These are phyloP conservation scores for Drosophila rubida DNA, from an alignment of 2,888 invertebrate species.

Conservation along the genomic window DNA sequence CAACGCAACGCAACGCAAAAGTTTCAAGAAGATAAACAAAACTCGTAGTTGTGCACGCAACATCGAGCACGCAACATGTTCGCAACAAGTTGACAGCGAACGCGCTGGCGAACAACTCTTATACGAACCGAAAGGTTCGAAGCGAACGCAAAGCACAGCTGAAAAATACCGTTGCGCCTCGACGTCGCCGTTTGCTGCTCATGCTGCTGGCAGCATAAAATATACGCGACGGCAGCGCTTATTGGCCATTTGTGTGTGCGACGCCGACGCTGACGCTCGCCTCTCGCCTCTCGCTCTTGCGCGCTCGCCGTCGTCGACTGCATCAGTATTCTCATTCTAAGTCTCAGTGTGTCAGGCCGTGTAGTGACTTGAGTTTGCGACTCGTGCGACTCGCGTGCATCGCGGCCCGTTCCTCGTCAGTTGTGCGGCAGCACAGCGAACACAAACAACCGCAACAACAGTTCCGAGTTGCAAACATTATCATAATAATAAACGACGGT, in stretches of 20 bases:
- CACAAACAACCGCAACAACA: conserved; percentile 6
- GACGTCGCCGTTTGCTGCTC: conserved; percentile 3
- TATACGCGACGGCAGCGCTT: conserved; percentile 62
- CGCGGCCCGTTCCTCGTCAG: conserved; percentile 14
- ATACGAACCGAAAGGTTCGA: conserved; percentile 34
- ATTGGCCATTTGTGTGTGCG: conserved; percentile 76
- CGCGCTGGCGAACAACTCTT: conserved; percentile 37
- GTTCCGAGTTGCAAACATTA: conserved; percentile 19
- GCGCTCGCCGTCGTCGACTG: not conserved
- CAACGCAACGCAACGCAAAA: conserved; percentile 2
- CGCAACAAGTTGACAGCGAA: conserved; percentile 54
- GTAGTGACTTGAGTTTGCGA: conserved; percentile 15
- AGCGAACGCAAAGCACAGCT: conserved; percentile 14
- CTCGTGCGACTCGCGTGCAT: conserved; percentile 42
- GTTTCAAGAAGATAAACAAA: conserved; percentile 25
- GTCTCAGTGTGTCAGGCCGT: conserved; percentile 14
- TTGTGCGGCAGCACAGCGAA: conserved; percentile 11
- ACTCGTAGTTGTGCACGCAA: conserved; percentile 14
- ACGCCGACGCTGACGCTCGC: conserved; percentile 67
- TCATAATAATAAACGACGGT: conserved; percentile 52
- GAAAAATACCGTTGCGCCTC: conserved; percentile 35
- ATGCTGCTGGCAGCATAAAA: conserved; percentile 64
- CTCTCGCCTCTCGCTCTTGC: conserved; percentile 27
- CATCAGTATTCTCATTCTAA: conserved; percentile 13
- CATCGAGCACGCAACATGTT: conserved; percentile 4